Base-by-base conservation (phyloP, 2,113 vertebrate species). In the Amphiprion percula region DNA sequence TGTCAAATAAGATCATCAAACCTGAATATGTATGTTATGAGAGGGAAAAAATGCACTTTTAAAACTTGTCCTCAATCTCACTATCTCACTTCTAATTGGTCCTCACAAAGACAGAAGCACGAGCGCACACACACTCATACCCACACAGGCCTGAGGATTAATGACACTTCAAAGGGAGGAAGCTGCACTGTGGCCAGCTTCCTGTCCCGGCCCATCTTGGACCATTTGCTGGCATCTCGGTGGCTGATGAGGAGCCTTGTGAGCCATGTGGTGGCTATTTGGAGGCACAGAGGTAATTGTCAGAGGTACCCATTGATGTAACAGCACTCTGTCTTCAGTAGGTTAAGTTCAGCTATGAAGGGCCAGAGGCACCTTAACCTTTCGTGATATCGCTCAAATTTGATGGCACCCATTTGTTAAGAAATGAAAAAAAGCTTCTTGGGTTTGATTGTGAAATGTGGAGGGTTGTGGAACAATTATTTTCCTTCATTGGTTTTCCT, bases 231-330 rank as follows among this genome's bases (percentile, higher is more conserved):
- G 28, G 73, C 72, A 75, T 84, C 66, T 82, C 63, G 66, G 61
- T 0, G 26, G 55, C 50, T 87, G 88, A 88, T 73, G 87, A 66
- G 47, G 71, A 7, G n/a, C 58, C 75, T 86, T 30, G 47, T 82
- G 80, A 81, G 80, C 88, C 92, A 90, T 87, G 79, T 89, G 89
- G 85, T 68, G 86, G 65, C 74, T 86, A 83, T 93, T 92, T 89
- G 75, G 74, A 78, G 80, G 30, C 54, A 39, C 53, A 64, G 63
- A 78, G 60, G 66, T 88, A 77, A 88, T 86, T 15, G 56, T 77
- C 62, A n/a, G 52, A 82, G 53, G 33, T 52, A 8, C 50, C 65
- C 54, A 49, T 8, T 85, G 70, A 80, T 88, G 87, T 66, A 64
- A 63, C 60, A 46, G 10, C 79, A 44, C 24, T 83, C 77, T 69